Conservation (phyloP, 53 echinoderm and acorn worm genomes). For the Holothuria scabra region DNA sequence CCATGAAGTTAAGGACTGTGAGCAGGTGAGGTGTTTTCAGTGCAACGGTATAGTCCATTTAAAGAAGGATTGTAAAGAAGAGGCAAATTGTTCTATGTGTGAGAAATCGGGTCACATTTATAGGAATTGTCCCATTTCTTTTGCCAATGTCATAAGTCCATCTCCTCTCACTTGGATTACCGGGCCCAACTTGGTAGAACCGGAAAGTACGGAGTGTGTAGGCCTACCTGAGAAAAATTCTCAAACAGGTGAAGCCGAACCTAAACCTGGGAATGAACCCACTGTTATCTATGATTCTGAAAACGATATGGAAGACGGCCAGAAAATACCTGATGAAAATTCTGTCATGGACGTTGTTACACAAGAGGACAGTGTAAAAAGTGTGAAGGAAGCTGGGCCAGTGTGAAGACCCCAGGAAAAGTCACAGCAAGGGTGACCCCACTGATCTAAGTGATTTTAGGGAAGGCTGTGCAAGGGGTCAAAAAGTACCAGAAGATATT, state of each 20-base stretch:
- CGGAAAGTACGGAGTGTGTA: neutral
- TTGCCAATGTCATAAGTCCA: neutral
- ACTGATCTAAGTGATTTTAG: too few species aligned
- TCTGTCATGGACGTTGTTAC: too few species aligned
- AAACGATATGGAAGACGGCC: neutral
- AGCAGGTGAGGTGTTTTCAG: neutral
- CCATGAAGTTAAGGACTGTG: slow-evolving; percentile 18
- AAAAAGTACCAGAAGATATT: too few species aligned
- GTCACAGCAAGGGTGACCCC: too few species aligned
- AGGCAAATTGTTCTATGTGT: neutral
- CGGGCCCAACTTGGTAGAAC: neutral
- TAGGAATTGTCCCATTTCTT: neutral
- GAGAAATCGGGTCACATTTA: neutral
- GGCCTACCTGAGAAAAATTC: too few species aligned
- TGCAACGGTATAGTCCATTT: neutral
- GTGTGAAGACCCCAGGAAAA: too few species aligned
- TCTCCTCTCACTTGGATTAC: neutral
- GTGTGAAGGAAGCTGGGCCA: too few species aligned
- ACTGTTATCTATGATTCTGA: too few species aligned
- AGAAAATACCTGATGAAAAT: neutral
- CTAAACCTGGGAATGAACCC: too few species aligned
- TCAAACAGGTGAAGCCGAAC: too few species aligned
- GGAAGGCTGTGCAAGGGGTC: too few species aligned
- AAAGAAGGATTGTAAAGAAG: neutral
- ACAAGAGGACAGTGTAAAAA: too few species aligned